Conservation (phyloP, 2,797 vertebrate species). For the Huso huso region DNA sequence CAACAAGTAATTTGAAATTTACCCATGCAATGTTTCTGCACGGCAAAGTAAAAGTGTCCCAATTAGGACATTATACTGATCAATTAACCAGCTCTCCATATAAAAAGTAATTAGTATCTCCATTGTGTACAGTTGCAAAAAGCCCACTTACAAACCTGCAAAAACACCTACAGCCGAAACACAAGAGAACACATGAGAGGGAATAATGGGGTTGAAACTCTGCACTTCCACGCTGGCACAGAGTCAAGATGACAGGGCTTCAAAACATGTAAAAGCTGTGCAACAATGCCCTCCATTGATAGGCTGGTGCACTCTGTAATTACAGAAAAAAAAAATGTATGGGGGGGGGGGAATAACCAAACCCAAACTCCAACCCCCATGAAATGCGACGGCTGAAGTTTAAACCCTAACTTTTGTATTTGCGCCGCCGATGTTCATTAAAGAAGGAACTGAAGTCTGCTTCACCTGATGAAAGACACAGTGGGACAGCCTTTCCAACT, state of each 20-base stretch:
- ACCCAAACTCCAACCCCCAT: slow-evolving; percentile 25
- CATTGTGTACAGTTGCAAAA: slow-evolving; percentile 65
- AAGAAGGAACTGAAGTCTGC: slow-evolving; percentile 6
- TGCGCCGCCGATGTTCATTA: slow-evolving; percentile 16
- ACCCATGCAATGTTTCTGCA: slow-evolving; percentile 24
- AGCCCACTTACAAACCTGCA: slow-evolving; percentile 65
- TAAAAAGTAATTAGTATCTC: slow-evolving; percentile 69
- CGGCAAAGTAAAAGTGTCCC: slow-evolving; percentile 54
- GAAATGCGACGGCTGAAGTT: background rate
- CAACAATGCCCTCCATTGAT: slow-evolving; percentile 25
- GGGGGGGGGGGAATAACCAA: background rate
- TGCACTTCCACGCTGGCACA: slow-evolving; percentile 27
- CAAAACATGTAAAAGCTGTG: slow-evolving; percentile 38
- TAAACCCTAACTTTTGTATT: slow-evolving; percentile 15
- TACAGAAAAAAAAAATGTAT: slow-evolving; percentile 8
- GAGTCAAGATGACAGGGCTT: slow-evolving; percentile 36
- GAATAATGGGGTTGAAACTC: background rate
- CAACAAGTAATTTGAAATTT: slow-evolving; percentile 52
- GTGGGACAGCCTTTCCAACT: slow-evolving; percentile 28
- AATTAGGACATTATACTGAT: slow-evolving; percentile 67
- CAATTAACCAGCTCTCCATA: slow-evolving; percentile 73
- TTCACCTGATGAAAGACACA: slow-evolving; percentile 24
- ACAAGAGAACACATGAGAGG: background rate
- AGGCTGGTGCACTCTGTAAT: slow-evolving; percentile 15
- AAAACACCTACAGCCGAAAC: slow-evolving; percentile 55